Evolutionary conservation across 2,888 invertebrate genomes (phyloP).

Genomic region (Eupithecia vulgata): DNA sequence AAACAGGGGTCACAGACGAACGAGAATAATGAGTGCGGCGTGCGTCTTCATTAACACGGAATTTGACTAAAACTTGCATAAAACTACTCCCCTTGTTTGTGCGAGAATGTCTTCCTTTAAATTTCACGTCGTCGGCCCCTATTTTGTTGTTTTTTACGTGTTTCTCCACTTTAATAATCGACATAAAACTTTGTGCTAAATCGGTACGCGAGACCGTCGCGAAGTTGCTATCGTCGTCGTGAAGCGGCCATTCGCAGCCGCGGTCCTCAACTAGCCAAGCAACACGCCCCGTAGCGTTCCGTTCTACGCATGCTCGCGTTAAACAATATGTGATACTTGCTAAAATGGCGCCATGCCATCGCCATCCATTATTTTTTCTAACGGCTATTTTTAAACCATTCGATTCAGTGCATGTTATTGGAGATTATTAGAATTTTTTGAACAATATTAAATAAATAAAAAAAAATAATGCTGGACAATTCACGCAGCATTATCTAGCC

Average conservation of each 20-base stretch:
- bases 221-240: constrained; percentile 71
- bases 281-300: constrained; percentile 66
- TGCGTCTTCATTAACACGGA: constrained; percentile 56
- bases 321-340: not conserved
- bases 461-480: no score
- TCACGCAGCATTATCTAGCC: no score
- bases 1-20: constrained; percentile 64
- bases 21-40: constrained; percentile 59
- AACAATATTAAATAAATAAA: no score
- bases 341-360: not conserved
- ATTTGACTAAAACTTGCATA: constrained; percentile 50
- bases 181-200: constrained; percentile 62
- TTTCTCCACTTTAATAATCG: constrained; percentile 58
- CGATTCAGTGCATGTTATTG: no score
- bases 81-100: constrained; percentile 78
- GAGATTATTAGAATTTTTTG: no score
- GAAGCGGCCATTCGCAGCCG: constrained; percentile 68
- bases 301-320: constrained; percentile 36
- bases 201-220: constrained; percentile 67
- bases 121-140: constrained; percentile 76
- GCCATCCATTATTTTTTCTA: not conserved
- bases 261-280: constrained; percentile 45
- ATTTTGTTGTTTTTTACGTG: constrained; percentile 61
- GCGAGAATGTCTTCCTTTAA: constrained; percentile 81
- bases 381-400: not conserved